These are phyloP conservation scores for Drosophila arizonae DNA, from an alignment of 1,140 invertebrate species.

Conservation along the genomic window DNA sequence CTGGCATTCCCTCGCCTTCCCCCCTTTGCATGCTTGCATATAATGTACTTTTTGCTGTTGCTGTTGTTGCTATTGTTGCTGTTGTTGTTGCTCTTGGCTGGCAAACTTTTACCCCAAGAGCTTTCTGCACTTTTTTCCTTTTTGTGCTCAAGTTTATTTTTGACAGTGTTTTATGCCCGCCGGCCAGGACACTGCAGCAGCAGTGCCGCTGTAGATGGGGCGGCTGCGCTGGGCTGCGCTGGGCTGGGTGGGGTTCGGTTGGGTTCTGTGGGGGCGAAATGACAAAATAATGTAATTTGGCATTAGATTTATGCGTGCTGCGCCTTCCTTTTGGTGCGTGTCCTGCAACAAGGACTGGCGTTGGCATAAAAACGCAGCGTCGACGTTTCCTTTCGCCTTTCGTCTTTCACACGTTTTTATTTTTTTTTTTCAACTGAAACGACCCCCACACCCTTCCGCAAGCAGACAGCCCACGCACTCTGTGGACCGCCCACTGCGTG, in stretches of 20 bases:
- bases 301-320: constrained; percentile 81
- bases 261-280: constrained; percentile 47
- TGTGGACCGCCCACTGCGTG: constrained; percentile 7
- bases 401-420: constrained; percentile 5
- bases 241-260: neutral
- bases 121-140: constrained; percentile 67
- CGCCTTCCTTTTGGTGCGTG: constrained; percentile 54
- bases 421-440: neutral
- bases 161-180: constrained; percentile 76
- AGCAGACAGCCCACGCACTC: neutral
- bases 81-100: neutral
- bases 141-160: constrained; percentile 71
- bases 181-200: constrained; percentile 65
- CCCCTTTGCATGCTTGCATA: constrained; percentile 63
- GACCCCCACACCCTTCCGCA: neutral
- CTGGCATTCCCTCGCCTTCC: neutral
- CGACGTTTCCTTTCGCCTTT: constrained; percentile 58
- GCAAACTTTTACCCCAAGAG: constrained; percentile 72
- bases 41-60: constrained; percentile 63
- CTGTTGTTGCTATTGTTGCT: neutral
- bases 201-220: neutral
- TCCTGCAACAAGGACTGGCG: constrained; percentile 27
- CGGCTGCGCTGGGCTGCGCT: neutral
- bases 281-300: constrained; percentile 82
- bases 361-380: constrained; percentile 64